Conservation (phyloP, 2,888 invertebrate genomes). For the Panzeria rudis region DNA sequence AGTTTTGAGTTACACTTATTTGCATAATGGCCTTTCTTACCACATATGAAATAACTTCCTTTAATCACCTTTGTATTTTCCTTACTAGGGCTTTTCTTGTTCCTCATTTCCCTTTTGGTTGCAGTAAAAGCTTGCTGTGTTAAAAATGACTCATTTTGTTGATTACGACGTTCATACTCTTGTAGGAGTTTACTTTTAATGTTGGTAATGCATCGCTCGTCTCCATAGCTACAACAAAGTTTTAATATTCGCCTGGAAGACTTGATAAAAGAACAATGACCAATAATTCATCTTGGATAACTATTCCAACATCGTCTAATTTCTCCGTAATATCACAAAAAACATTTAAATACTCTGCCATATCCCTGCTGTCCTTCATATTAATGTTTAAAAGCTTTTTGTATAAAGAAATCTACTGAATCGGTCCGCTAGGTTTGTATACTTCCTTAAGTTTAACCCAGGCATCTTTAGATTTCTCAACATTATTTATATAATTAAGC, state of each 20-base stretch:
- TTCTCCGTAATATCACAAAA: constrained; percentile 38
- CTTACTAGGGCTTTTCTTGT: not conserved
- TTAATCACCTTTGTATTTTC: not conserved
- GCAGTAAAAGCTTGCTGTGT: too few relatives aligned
- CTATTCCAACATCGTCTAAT: constrained; percentile 52
- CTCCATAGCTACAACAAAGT: constrained; percentile 53
- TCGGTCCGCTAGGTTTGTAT: constrained; percentile 56
- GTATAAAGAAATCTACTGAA: constrained; percentile 57
- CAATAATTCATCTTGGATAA: constrained; percentile 46
- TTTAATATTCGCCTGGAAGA: constrained; percentile 34
- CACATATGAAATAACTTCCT: constrained; percentile 18
- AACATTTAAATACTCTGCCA: constrained; percentile 24
- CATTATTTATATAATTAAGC: constrained; percentile 41
- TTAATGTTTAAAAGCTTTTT: constrained; percentile 60
- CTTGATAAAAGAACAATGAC: constrained; percentile 51
- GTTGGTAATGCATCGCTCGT: constrained; percentile 34
- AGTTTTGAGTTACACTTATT: constrained; percentile 6
- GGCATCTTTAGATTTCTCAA: constrained; percentile 41
- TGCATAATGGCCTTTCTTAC: constrained; percentile 11
- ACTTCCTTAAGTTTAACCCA: constrained; percentile 55
- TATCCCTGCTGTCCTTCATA: constrained; percentile 18
- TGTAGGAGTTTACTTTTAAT: constrained; percentile 24
- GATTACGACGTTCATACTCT: too few relatives aligned
- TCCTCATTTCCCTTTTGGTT: not conserved
- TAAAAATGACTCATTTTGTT: too few relatives aligned